These are phyloP conservation scores for Metallyticus violacea DNA, from an alignment of 2,888 invertebrate species.

Conservation along the genomic window DNA sequence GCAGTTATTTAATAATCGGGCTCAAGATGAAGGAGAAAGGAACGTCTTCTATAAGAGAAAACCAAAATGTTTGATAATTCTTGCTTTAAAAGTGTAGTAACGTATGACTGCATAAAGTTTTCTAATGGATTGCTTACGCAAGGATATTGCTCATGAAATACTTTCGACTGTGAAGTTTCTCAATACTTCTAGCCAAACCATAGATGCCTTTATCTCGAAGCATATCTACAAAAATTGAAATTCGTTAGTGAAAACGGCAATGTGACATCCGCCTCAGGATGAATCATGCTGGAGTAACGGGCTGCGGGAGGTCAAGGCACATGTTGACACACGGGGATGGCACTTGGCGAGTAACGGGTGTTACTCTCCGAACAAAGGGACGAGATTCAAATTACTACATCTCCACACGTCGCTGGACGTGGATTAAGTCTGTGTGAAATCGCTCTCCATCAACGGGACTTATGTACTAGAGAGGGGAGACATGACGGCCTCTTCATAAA, in stretches of 20 bases:
- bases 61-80: no score
- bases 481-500: not conserved
- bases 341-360: not conserved
- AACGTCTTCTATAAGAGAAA: no score
- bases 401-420: no score
- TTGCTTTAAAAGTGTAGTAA: no score
- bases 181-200: no score
- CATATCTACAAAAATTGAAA: not conserved
- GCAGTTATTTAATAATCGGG: no score
- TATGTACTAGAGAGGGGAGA: not conserved
- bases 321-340: not conserved
- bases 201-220: no score
- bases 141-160: no score
- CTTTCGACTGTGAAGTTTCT: no score
- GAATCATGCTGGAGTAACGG: not conserved
- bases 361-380: not conserved
- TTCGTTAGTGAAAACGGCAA: not conserved
- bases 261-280: not conserved
- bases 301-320: not conserved
- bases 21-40: no score
- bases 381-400: not conserved
- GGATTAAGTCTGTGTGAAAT: not conserved
- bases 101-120: no score
- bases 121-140: no score
- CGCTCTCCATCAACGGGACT: not conserved